Evolutionary conservation across 1,140 invertebrate genomes (phyloP), one percentile per base, ranked within the genome.

Genomic region (Cydia strobilella): DNA sequence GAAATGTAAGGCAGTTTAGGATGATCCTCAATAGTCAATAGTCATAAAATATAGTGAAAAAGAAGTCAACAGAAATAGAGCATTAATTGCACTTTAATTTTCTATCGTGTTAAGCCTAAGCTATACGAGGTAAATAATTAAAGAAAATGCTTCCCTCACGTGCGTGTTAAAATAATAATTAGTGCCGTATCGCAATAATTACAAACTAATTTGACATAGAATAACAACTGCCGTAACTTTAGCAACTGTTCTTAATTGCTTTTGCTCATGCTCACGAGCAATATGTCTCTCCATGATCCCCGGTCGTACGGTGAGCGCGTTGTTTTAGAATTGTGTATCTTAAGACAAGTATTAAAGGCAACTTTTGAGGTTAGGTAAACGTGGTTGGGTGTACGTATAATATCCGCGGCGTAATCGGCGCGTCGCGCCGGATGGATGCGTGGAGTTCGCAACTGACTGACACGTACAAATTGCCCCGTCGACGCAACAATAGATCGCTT

Each of bases 401-500:
- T 35, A 69, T 69, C 65, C 65, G 25, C 65, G 31, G 65, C 27
- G 27, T 69, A 69, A 69, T 42, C 65, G 65, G 25, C 27, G 65
- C 35, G 65, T 35, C 65, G 65, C 65, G 27, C 27, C 65, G 65
- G 65, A 69, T 69, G 35, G 65, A 69, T 69, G 65, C 79, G 83
- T 87, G 82, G 83, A 86, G 82, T 86, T 86, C 74, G 76, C 74
- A 72, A 78, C 62, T 85, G 86, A 89, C 81, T 89, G 88, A 89
- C 86, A 82, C 76, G 80, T 81, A 89, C 88, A 90, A 90, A 91
- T 92, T 88, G 82, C 84, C 83, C 77, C 72, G 72, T 72, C 77
- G 79, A 74, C 80, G 81, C 79, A 87, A 90, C 87, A 91, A 90
- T 90, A 87, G 87, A 88, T 88, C 82, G 85, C 75, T 86, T 79